Base-by-base conservation (phyloP, 2,113 vertebrate species). In the Bos indicus region DNA sequence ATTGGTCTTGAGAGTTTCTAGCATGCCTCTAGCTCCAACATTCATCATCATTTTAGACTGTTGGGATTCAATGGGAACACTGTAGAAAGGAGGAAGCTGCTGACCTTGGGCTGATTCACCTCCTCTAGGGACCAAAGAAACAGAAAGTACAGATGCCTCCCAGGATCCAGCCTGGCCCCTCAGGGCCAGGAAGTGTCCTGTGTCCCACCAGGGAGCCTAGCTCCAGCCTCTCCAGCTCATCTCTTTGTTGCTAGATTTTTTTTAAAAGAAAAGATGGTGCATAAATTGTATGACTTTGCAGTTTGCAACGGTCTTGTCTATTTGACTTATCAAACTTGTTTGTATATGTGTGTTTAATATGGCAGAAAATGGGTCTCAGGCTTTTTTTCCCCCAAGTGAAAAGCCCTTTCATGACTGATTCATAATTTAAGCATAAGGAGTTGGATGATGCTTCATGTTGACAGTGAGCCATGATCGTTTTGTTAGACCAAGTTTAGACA, bases 401-500 rank as follows among this genome's bases (percentile, higher is more conserved):
- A 91, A 77, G 26, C 2, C n/a, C 25, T 96, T 52, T 96, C 40
- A n/a, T 48, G 85, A 85, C 84, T 83, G 88, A 96, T 81, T 96
- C 77, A 81, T 93, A 28, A 64, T 60, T 85, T 64, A 88, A 80
- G 74, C 74, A 33, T 43, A 85, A 48, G 33, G 81, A 82, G 40
- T 83, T 30, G 94, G 82, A 80, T 26, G 7, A 85, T 94, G 62
- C 71, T 71, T 97, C 94, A 52, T 88, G 94, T 80, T 97, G 91
- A 95, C 15, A 4, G 54, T 51, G 11, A 97, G 48, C 95, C 89
- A n/a, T 5, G 51, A 78, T 74, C 52, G 19, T 93, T 84, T 85
- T 67, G 60, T 86, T 60, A 60, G 82, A 54, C 94, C 88, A 57
- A 84, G 91, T 97, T 98, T 94, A 96, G 94, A 95, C 83, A 71